Percentiles rank a stretch among this genome's conserved stretches.
Conservation (phyloP, 2,888 invertebrate species). For the Drosophila leonis region DNA sequence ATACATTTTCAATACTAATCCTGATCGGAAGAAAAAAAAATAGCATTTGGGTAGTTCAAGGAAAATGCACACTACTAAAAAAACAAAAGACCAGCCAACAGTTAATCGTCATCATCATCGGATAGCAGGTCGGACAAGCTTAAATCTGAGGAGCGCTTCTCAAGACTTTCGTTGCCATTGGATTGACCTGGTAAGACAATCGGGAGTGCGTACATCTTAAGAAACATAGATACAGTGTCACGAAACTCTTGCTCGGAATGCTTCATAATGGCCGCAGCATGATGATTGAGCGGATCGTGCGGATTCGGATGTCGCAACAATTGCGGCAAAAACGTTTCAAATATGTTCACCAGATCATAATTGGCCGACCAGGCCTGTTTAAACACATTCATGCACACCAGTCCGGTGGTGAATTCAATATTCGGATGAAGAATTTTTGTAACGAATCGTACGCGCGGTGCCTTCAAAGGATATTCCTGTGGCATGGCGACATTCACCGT, state of each 20-base stretch:
- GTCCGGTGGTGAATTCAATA: slow-evolving; percentile 65
- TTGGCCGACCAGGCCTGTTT: slow-evolving; percentile 71
- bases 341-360: slow-evolving; percentile 68
- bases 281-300: slow-evolving; percentile 62
- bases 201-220: slow-evolving; percentile 64
- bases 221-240: slow-evolving; percentile 53
- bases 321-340: slow-evolving; percentile 70
- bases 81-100: slow-evolving; percentile 56
- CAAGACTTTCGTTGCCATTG: slow-evolving; percentile 32
- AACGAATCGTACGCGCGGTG: slow-evolving; percentile 61
- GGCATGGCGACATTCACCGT: slow-evolving; percentile 61
- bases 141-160: slow-evolving; percentile 62
- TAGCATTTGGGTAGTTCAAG: slow-evolving; percentile 33
- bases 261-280: slow-evolving; percentile 61
- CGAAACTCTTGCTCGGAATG: slow-evolving; percentile 60
- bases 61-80: slow-evolving; percentile 41
- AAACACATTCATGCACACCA: slow-evolving; percentile 72
- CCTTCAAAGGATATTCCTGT: slow-evolving; percentile 65
- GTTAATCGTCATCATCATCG: slow-evolving; percentile 51
- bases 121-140: slow-evolving; percentile 63
- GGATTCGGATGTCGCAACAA: slow-evolving; percentile 68
- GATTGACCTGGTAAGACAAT: slow-evolving; percentile 21
- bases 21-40: slow-evolving; percentile 17
- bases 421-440: slow-evolving; percentile 70
- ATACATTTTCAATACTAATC: slow-evolving; percentile 32